These are phyloP conservation scores for Semaprochilodus insignis DNA, from an alignment of 2,797 vertebrate species.

Conservation along the genomic window DNA sequence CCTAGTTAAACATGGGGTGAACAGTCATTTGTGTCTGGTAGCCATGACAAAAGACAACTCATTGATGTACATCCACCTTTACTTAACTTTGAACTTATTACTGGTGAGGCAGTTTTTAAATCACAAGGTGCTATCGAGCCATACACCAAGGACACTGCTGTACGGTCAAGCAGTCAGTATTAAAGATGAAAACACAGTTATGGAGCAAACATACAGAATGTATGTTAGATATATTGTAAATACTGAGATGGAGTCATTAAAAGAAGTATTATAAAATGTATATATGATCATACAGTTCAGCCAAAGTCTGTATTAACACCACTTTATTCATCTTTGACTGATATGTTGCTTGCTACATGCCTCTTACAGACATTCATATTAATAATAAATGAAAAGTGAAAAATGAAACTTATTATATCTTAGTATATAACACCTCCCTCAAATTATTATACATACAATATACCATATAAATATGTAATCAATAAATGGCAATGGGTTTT, in stretches of 20 bases:
- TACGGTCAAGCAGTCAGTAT: background rate
- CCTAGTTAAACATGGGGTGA: background rate
- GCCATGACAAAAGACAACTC: background rate
- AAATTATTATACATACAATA: too few relatives aligned
- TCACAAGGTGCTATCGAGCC: background rate
- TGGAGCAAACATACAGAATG: background rate
- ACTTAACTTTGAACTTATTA: background rate
- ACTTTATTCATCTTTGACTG: too few relatives aligned
- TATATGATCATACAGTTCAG: too few relatives aligned
- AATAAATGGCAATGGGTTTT: background rate
- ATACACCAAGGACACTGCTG: background rate
- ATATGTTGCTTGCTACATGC: too few relatives aligned
- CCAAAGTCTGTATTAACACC: too few relatives aligned
- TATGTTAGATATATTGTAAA: slow-evolving; percentile 5
- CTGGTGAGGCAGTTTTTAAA: background rate
- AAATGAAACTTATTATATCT: too few relatives aligned
- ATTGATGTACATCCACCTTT: background rate
- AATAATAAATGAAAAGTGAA: too few relatives aligned
- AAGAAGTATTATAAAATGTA: too few relatives aligned
- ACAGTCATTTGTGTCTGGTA: background rate
- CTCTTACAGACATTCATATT: too few relatives aligned
- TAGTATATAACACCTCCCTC: too few relatives aligned
- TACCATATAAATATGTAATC: too few relatives aligned
- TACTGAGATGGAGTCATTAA: background rate
- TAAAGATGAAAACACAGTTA: background rate